Base-by-base conservation (phyloP, 2,888 invertebrate species). In the Drosophila putrida region DNA sequence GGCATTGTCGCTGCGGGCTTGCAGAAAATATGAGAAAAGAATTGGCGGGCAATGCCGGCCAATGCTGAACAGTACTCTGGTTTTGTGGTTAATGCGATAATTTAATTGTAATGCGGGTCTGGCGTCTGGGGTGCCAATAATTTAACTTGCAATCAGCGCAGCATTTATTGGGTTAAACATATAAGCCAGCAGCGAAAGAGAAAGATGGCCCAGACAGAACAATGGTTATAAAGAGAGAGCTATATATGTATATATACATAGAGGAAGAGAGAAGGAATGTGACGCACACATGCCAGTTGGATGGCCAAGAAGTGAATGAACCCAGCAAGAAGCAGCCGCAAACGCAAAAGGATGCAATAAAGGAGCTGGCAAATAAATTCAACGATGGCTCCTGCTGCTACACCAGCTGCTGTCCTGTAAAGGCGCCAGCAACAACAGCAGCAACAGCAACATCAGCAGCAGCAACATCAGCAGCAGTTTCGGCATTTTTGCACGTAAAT, bases 31-130 rank as follows among this genome's bases (percentile, higher is more conserved):
- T 20, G 33, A 9, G 33, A 54, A 54, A 41, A 41, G 20, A 41
- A 20, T 41, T 31, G 31, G 8, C 43, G 43, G n/a, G n/a, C 54
- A 43, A 54, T 20, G 50, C 54, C 33, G 54, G 25, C 33, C n/a
- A 41, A 20, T 54, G 5, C 33, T 43, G 41, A 25, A 60, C 35
- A 38, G 43, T 49, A 68, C 50, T 65, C 69, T 69, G 88, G 71
- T 49, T 74, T 72, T 78, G 84, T 63, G 84, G 89, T 84, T 86
- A 87, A 86, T 87, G 89, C 88, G 88, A 88, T 86, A 89, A 89
- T 89, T 89, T 89, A 89, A 86, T 85, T 82, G 88, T 89, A 87
- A 86, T 89, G 82, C 85, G 78, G 89, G 82, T 69, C 72, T 71
- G 80, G 69, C 78, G 70, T 73, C 77, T 58, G 64, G 69, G 62